Evolutionary conservation across 2,888 invertebrate species (phyloP).

Genomic region (Leptopilina myrica): DNA sequence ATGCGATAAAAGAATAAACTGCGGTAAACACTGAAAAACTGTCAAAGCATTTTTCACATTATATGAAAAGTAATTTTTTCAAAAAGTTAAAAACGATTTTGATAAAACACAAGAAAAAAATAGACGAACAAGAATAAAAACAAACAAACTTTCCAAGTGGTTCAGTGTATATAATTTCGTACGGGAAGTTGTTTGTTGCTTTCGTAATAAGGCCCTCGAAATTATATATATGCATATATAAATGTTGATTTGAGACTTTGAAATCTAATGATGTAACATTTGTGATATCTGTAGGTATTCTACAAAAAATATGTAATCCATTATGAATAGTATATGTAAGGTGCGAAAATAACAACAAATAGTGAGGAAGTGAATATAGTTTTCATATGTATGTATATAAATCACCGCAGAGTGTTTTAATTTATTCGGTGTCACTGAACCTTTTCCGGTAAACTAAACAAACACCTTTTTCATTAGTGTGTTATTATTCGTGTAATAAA

Average conservation of each 20-base stretch:
- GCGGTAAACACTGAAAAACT: too few species aligned
- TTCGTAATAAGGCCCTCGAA: conserved; percentile 11
- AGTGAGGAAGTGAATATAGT: background rate
- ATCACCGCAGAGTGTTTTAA: background rate
- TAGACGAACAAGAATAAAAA: background rate
- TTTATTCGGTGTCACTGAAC: conserved; percentile 9
- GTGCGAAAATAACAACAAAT: conserved; percentile 16
- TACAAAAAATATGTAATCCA: background rate
- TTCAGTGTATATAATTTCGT: conserved; percentile 7
- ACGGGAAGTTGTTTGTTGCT: conserved; percentile 1
- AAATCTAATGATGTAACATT: conserved; percentile 14
- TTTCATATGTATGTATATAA: background rate
- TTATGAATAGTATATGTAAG: background rate
- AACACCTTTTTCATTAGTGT: too few species aligned
- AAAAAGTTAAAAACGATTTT: background rate
- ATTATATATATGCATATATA: background rate
- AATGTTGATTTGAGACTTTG: background rate
- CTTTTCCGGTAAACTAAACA: background rate
- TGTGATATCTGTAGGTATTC: background rate
- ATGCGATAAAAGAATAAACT: too few species aligned
- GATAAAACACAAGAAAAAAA: background rate
- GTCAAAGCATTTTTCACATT: too few species aligned
- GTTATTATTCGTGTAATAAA: too few species aligned
- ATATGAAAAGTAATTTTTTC: background rate
- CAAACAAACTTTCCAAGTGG: background rate